Conservation (phyloP, 2,888 invertebrate species). For the Cryptosula pallasiana region DNA sequence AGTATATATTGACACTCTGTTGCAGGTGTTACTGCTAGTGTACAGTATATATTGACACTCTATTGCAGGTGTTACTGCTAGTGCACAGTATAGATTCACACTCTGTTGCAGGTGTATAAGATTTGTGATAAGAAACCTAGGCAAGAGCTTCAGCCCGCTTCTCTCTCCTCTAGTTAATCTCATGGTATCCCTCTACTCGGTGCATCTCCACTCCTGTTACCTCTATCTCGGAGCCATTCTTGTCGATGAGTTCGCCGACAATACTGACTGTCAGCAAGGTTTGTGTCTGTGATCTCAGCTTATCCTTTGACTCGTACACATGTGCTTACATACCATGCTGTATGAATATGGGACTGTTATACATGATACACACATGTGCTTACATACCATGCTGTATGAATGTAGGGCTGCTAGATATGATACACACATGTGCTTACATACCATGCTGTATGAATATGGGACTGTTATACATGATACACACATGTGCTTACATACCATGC, state of each 20-base stretch:
- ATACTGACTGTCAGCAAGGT: constrained; percentile 68
- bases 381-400: too few species aligned
- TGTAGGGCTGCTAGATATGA: constrained; percentile 19
- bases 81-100: too few species aligned
- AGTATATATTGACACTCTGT: too few species aligned
- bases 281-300: constrained; percentile 52
- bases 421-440: constrained; percentile 45
- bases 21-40: too few species aligned
- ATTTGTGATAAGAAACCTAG: constrained; percentile 81
- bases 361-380: background rate
- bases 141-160: constrained; percentile 69
- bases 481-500: background rate
- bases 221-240: constrained; percentile 81
- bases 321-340: background rate
- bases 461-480: constrained; percentile 10
- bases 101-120: constrained; percentile 71
- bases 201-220: constrained; percentile 76
- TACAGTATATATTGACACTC: too few species aligned
- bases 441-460: too few species aligned
- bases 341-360: background rate
- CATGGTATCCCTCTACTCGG: constrained; percentile 68
- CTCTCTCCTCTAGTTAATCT: constrained; percentile 75
- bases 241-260: constrained; percentile 79
- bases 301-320: background rate
- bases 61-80: too few species aligned